Conservation (phyloP, 2,888 invertebrate genomes). For the Hemaris fuciformis region DNA sequence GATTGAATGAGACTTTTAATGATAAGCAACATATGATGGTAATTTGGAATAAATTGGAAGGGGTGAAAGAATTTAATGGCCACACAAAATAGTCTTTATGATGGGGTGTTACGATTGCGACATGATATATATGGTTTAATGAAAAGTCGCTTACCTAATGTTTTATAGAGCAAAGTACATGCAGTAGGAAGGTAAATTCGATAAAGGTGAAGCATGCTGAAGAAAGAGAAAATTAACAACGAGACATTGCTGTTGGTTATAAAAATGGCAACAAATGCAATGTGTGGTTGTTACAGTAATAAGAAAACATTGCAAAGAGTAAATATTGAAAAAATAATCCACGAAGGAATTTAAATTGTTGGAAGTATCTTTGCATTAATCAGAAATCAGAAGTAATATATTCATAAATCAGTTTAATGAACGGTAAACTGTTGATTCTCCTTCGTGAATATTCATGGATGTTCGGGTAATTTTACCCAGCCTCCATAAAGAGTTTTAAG, state of each 20-base stretch:
- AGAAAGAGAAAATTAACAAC: constrained; percentile 46
- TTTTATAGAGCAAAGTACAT: constrained; percentile 43
- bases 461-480: neutral
- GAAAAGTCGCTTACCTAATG: constrained; percentile 45
- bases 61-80: constrained; percentile 42
- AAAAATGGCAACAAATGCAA: constrained; percentile 35
- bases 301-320: constrained; percentile 81
- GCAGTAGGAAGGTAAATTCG: constrained; percentile 40
- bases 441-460: neutral
- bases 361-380: too few species aligned
- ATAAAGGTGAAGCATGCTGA: constrained; percentile 56
- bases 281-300: constrained; percentile 49
- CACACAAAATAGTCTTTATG: constrained; percentile 74
- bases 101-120: constrained; percentile 46
- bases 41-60: constrained; percentile 7
- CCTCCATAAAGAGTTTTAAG: neutral
- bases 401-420: neutral
- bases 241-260: constrained; percentile 40
- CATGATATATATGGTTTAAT: constrained; percentile 46
- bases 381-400: neutral
- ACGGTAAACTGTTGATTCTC: neutral
- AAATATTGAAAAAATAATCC: constrained; percentile 43
- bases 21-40: neutral
- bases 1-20: constrained; percentile 17
- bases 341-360: constrained; percentile 36